These are phyloP conservation scores for Euura lappo DNA, from an alignment of 1,140 invertebrate species.

Conservation along the genomic window DNA sequence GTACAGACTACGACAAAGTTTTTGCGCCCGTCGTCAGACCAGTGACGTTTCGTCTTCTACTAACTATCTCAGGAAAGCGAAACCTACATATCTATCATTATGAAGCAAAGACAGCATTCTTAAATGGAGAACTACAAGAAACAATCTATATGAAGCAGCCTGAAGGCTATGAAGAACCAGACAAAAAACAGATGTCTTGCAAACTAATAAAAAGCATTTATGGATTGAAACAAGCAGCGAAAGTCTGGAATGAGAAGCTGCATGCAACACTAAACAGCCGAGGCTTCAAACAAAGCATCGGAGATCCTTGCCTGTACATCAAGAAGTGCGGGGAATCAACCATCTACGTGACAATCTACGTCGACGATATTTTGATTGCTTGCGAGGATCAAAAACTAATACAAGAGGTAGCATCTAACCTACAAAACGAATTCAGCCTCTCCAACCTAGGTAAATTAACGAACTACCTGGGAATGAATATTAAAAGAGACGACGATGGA, in stretches of 20 bases:
- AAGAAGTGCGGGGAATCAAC: neutral
- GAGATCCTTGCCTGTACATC: constrained; percentile 16
- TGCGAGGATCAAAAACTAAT: constrained; percentile 3
- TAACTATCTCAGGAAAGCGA: constrained; percentile 8
- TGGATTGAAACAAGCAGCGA: constrained; percentile 37
- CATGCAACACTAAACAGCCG: constrained; percentile 15
- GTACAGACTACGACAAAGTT: constrained; percentile 40
- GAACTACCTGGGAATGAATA: constrained; percentile 8
- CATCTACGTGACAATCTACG: constrained; percentile 13
- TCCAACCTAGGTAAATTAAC: constrained; percentile 2
- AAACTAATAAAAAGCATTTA: constrained; percentile 27
- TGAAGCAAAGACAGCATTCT: constrained; percentile 32
- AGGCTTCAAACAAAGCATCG: constrained; percentile 20
- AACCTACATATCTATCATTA: constrained; percentile 36
- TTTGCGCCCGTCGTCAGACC: neutral
- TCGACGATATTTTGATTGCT: constrained; percentile 20
- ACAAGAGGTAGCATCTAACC: neutral
- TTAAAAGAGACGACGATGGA: neutral
- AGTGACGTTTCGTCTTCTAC: constrained; percentile 4
- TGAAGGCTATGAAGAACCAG: neutral
- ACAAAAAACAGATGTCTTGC: neutral
- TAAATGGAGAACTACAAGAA: constrained; percentile 10
- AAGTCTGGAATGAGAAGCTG: constrained; percentile 34
- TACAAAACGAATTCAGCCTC: constrained; percentile 1
- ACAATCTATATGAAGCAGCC: constrained; percentile 12